Percentiles rank a stretch among this genome's conserved stretches.
Evolutionary conservation across 2,113 vertebrate genomes (phyloP).

Genomic region (Sylvilagus bachmani): DNA sequence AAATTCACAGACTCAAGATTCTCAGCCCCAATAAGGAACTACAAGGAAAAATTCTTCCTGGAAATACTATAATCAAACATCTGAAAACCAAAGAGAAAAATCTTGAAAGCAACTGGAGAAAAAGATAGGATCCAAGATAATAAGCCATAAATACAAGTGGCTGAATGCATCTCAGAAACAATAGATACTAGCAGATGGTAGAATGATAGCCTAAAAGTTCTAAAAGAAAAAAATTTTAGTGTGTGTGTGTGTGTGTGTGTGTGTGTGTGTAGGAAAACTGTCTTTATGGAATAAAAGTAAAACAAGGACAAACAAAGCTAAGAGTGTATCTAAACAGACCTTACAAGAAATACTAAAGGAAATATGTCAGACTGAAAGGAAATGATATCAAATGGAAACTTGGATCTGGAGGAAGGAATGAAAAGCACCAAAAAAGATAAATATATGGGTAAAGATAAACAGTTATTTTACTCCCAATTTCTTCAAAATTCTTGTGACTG

Average conservation of each 20-base stretch:
- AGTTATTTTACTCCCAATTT: not conserved
- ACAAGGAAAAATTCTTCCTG: slow-evolving; percentile 14
- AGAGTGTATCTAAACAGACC: not conserved
- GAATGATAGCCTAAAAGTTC: not conserved
- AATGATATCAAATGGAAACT: not conserved
- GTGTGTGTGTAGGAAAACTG: not conserved
- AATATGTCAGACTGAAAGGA: not conserved
- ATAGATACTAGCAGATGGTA: not conserved
- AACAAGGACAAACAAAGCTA: slow-evolving; percentile 10
- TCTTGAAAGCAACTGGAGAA: not conserved
- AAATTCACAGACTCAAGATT: slow-evolving; percentile 26
- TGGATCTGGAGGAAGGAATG: not conserved
- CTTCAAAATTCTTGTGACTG: not conserved
- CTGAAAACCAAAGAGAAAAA: slow-evolving; percentile 14
- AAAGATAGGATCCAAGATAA: not conserved
- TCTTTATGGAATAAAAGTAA: slow-evolving; percentile 18
- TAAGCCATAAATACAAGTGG: not conserved
- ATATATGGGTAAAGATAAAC: not conserved
- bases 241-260: too few species aligned
- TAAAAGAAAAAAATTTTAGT: not conserved
- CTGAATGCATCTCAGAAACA: not conserved
- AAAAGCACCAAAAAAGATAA: not conserved
- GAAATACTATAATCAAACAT: not conserved
- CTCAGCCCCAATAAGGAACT: not conserved
- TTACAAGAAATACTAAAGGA: not conserved